phyloP scores from a whole-genome alignment of 1,140 invertebrate species.

The Ridgeia piscesae region DNA sequence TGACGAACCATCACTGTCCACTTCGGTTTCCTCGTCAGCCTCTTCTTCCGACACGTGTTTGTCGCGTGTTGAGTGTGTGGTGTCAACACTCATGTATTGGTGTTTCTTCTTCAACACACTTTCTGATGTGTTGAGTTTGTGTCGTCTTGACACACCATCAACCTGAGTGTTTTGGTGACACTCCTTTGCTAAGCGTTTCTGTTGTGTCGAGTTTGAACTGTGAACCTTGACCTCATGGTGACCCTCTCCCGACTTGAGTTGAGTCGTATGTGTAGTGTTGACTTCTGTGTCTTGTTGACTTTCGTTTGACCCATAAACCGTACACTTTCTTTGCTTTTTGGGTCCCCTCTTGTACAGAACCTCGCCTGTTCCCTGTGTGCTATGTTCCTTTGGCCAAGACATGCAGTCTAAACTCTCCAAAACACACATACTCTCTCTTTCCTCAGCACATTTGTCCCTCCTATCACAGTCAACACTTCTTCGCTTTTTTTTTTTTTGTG shows the following conservation, averaged over 20 bases:
- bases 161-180: not conserved
- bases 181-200: not conserved
- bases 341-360: too few species aligned
- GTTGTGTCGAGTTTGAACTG: not conserved
- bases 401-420: too few species aligned
- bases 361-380: too few species aligned
- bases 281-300: too few species aligned
- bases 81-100: not conserved
- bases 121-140: too few species aligned
- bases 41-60: not conserved
- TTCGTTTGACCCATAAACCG: too few species aligned
- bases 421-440: too few species aligned
- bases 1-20: not conserved
- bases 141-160: not conserved
- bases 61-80: not conserved
- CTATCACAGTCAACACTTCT: not conserved
- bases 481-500: not conserved
- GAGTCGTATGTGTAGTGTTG: too few species aligned
- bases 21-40: too few species aligned
- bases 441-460: not conserved
- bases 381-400: too few species aligned
- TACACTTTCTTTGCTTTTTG: too few species aligned
- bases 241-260: not conserved
- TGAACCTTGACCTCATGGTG: not conserved
- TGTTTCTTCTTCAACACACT: not conserved